A percentile compares a stretch with the other conserved stretches of the same genome.
Evolutionary conservation across 2,888 invertebrate genomes (phyloP).

Genomic region (Eupeodes latifasciatus): DNA sequence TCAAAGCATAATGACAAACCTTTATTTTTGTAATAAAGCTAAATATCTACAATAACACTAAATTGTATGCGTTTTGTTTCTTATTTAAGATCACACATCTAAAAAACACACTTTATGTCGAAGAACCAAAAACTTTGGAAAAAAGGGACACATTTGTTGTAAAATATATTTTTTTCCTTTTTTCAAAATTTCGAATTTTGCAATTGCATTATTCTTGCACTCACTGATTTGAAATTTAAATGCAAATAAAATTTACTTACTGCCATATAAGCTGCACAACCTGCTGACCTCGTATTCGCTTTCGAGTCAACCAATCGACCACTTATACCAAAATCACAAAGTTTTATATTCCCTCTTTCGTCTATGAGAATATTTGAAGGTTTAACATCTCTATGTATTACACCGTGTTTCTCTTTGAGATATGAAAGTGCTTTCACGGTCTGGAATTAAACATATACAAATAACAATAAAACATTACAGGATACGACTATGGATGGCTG

Average conservation of each 20-base stretch:
- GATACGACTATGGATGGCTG: background rate
- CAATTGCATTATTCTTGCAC: too few relatives aligned
- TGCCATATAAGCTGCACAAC: constrained; percentile 99
- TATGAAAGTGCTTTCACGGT: constrained; percentile 98
- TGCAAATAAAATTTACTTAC: constrained; percentile 86
- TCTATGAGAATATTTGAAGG: constrained; percentile 99
- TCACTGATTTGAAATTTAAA: too few relatives aligned
- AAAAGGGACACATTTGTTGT: too few relatives aligned
- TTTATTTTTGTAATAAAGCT: too few relatives aligned
- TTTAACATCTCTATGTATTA: constrained; percentile 99
- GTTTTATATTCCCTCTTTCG: constrained; percentile 96
- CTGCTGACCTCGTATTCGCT: constrained; percentile 98
- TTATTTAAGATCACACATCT: too few relatives aligned
- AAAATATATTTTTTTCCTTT: too few relatives aligned
- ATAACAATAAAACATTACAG: constrained; percentile 17
- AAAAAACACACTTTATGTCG: too few relatives aligned
- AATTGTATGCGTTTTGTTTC: too few relatives aligned
- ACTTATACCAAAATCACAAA: constrained; percentile 99
- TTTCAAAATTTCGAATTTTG: too few relatives aligned
- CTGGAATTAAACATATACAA: constrained; percentile 84
- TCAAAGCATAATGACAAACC: too few relatives aligned
- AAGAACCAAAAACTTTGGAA: too few relatives aligned
- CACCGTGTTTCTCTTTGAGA: constrained; percentile 97
- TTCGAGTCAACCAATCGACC: constrained; percentile 99
- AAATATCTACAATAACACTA: too few relatives aligned